Evolutionary conservation across 2,888 invertebrate genomes (phyloP).

Genomic region (Drosophila engyochracea): DNA sequence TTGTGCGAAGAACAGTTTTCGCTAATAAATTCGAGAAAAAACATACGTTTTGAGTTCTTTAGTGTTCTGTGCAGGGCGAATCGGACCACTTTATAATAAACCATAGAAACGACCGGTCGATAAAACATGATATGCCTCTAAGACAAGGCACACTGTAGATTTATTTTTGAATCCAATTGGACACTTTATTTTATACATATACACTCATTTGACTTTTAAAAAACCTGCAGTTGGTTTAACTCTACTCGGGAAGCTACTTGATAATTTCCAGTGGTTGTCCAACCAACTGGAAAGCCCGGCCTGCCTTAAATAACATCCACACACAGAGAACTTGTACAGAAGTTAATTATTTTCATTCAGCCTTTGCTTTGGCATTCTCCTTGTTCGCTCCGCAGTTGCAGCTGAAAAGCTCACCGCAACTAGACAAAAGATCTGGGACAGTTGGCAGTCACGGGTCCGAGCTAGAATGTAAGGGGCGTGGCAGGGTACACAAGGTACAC

Average conservation of each 20-base stretch:
- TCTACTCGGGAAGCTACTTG: background rate
- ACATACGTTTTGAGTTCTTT: background rate
- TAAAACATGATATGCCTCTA: background rate
- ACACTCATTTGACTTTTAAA: constrained; percentile 3
- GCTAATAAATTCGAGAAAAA: background rate
- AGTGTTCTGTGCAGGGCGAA: background rate
- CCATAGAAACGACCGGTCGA: background rate
- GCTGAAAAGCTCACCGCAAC: constrained; percentile 55
- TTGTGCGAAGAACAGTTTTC: background rate
- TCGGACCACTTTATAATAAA: background rate
- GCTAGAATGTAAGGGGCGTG: constrained; percentile 12
- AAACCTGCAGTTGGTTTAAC: constrained; percentile 14
- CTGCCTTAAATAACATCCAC: constrained; percentile 24
- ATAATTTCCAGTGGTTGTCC: constrained; percentile 31
- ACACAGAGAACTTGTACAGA: constrained; percentile 18
- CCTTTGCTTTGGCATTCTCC: constrained; percentile 25
- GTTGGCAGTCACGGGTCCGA: constrained; percentile 7
- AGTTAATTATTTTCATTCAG: constrained; percentile 59
- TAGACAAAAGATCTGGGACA: constrained; percentile 62
- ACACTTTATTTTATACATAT: background rate
- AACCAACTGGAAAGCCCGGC: constrained; percentile 18
- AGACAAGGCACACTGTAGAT: background rate
- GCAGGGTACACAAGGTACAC: background rate
- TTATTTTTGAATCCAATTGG: background rate
- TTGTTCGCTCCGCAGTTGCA: constrained; percentile 15